Conservation (phyloP, 2,888 invertebrate species). For the Perithous albicinctus region DNA sequence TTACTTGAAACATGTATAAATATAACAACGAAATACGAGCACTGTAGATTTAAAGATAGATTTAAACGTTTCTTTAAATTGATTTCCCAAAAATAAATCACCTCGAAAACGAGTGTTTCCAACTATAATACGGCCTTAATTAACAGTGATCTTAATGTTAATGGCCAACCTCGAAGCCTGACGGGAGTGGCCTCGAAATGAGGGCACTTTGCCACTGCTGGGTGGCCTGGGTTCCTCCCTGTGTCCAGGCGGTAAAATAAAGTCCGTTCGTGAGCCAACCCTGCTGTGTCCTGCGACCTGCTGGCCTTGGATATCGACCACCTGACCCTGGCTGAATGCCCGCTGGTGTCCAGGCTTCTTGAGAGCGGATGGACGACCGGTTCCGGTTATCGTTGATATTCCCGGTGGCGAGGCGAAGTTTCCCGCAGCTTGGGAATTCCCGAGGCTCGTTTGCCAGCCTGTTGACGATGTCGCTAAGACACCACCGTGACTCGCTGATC, state of each 20-base stretch:
- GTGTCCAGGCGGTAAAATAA: constrained; percentile 94
- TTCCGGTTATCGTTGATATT: constrained; percentile 78
- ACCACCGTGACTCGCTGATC: constrained; percentile 95
- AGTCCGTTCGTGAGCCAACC: constrained; percentile 94
- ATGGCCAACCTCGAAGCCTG: constrained; percentile 92
- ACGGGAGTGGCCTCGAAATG: constrained; percentile 91
- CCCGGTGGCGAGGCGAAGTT: constrained; percentile 44
- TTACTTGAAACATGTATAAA: too few species aligned
- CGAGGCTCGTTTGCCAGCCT: constrained; percentile 70
- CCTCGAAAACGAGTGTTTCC: too few species aligned
- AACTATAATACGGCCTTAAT: too few species aligned
- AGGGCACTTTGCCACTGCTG: constrained; percentile 85
- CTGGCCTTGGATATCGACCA: constrained; percentile 87
- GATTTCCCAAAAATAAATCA: too few species aligned
- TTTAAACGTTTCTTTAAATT: too few species aligned
- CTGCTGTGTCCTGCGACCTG: constrained; percentile 89
- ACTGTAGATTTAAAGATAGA: too few species aligned
- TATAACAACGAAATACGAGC: too few species aligned
- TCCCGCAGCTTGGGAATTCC: constrained; percentile 52
- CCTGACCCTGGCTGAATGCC: constrained; percentile 95
- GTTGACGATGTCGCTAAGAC: constrained; percentile 85
- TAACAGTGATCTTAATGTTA: not conserved
- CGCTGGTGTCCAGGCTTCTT: constrained; percentile 92
- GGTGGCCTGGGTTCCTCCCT: constrained; percentile 87
- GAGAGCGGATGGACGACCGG: constrained; percentile 88